Evolutionary conservation across 2,113 vertebrate species (phyloP), one percentile per base, ranked within the genome.

Genomic region (Myrmecobius fasciatus): DNA sequence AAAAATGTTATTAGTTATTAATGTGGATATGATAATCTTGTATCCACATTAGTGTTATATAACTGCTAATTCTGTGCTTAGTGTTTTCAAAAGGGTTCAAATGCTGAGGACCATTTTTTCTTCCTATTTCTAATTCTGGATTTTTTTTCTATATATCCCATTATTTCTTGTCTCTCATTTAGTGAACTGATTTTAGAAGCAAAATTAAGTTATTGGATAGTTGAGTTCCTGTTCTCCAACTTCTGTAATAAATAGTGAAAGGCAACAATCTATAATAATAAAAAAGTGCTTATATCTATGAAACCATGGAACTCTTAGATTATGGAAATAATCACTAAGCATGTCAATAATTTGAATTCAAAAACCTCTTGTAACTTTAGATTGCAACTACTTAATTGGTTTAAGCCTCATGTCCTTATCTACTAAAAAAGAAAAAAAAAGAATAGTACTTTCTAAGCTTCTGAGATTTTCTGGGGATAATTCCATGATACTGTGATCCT

Each of bases 131-230:
- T n/a, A 75, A 7, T 75, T 75, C 36, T n/a, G 31, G 5, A 22
- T 60, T n/a, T 24, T 22, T 28, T n/a, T 75, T 1, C 60, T 75
- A n/a, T n/a, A 4, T n/a, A n/a, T 0, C 36, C 12, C 36, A 0
- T n/a, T 75, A 1, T n/a, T 75, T 36, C 31, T 75, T 75, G 31
- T 75, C 36, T n/a, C 60, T 75, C 36, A n/a, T 5, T 5, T n/a
- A 75, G 20, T 75, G 12, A n/a, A n/a, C 14, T n/a, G 4, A 75
- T 3, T 31, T 31, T 14, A 24, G 10, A 60, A 60, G 56, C 28
- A 60, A 60, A 31, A 60, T 14, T 28, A 36, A 60, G 36, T 60
- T 75, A 75, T 17, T 17, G 31, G 14, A n/a, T n/a, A 75, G 36
- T n/a, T 75, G 60, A 75, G 26, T 31, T 60, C 56, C 28, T 2